Percentiles rank a stretch among this genome's conserved stretches.
These are phyloP conservation scores for Buteo buteo DNA, from an alignment of 2,113 vertebrate genomes.

Conservation along the genomic window DNA sequence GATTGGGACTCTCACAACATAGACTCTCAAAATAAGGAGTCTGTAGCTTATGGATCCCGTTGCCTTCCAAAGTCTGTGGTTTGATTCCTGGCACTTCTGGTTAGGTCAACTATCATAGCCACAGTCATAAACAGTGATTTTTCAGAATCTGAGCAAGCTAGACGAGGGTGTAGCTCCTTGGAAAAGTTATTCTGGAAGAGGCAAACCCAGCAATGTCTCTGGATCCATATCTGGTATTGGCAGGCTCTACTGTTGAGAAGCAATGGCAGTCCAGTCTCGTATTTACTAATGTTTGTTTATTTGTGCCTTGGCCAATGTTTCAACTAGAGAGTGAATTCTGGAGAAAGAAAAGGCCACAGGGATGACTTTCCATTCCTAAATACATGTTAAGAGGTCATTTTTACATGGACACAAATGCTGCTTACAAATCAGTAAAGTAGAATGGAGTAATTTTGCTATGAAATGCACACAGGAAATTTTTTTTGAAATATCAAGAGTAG, in stretches of 20 bases:
- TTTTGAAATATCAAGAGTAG: not conserved
- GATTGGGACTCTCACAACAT: not conserved
- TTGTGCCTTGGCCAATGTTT: slow-evolving; percentile 32
- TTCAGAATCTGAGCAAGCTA: slow-evolving; percentile 37
- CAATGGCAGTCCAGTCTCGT: not conserved
- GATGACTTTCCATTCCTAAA: not conserved
- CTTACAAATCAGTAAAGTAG: not conserved
- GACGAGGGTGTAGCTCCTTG: slow-evolving; percentile 48
- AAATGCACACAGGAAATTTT: not conserved
- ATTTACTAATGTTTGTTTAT: slow-evolving; percentile 48
- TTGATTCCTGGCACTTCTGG: slow-evolving; percentile 41
- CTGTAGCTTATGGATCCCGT: not conserved
- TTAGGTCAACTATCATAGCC: slow-evolving; percentile 18
- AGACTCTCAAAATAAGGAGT: not conserved
- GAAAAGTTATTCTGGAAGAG: slow-evolving; percentile 37
- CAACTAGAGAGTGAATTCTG: slow-evolving; percentile 35
- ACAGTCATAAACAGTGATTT: slow-evolving; percentile 48
- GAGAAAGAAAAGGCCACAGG: slow-evolving; percentile 17
- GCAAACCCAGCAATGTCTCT: slow-evolving; percentile 13
- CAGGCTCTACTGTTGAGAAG: slow-evolving; percentile 7
- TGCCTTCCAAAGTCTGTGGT: slow-evolving; percentile 33
- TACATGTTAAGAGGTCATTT: slow-evolving; percentile 33
- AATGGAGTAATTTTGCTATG: not conserved
- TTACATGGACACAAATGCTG: not conserved
- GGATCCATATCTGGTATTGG: slow-evolving; percentile 19